Evolutionary conservation across 2,113 vertebrate genomes (phyloP).

Genomic region (Spermophilus dauricus): DNA sequence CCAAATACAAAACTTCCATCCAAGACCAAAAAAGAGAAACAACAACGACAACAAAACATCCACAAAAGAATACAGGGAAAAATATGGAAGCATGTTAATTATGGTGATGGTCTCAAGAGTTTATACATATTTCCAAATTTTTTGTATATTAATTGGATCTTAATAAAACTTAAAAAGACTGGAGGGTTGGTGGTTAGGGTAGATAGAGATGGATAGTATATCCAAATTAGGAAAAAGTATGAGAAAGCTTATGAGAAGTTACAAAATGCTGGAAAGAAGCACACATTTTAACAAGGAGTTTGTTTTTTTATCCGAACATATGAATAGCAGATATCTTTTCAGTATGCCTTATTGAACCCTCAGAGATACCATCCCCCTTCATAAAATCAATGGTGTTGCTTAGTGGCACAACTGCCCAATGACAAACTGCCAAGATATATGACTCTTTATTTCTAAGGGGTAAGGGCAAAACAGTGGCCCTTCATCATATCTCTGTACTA

Average conservation of each 20-base stretch:
- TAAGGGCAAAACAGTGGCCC: neutral
- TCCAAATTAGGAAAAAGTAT: constrained; percentile 2
- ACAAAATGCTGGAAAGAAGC: neutral
- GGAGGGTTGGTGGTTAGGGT: neutral
- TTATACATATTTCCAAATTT: neutral
- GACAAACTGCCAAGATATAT: neutral
- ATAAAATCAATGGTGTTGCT: constrained; percentile 42
- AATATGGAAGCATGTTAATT: neutral
- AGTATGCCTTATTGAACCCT: constrained; percentile 21
- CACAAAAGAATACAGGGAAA: neutral
- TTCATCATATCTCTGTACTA: neutral
- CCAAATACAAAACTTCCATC: neutral
- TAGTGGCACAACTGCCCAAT: neutral
- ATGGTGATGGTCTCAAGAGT: neutral
- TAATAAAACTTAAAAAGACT: neutral
- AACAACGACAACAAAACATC: neutral
- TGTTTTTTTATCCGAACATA: neutral
- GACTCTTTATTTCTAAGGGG: neutral
- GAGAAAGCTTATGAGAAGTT: neutral
- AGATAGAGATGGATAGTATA: neutral
- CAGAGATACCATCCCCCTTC: neutral
- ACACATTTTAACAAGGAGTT: constrained; percentile 23
- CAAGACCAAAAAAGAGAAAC: too few relatives aligned
- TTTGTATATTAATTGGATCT: neutral
- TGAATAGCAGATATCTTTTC: neutral